Base-by-base conservation (phyloP, 2,797 vertebrate genomes). In the Bucorvus abyssinicus region DNA sequence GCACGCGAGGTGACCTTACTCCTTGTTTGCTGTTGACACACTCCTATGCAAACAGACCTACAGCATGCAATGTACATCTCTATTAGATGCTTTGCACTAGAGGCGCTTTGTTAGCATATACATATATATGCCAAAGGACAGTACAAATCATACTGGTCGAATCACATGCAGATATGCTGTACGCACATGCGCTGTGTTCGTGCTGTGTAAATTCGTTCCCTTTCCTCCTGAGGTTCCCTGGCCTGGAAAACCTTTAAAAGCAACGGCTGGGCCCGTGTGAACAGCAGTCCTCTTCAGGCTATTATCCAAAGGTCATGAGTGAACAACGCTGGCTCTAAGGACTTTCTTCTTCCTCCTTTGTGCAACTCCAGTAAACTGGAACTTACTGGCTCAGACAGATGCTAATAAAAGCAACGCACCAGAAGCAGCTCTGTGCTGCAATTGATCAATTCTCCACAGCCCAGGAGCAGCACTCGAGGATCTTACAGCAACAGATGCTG, bases 41-140 rank as follows among this genome's bases (percentile, higher is more conserved):
- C 36, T 14, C 12, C 3, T 2, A 15, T 52, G 61, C 68, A 63
- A 49, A n/a, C 1, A 56, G 56, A 30, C 26, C 55, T 42, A 9
- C 23, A 32, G 63, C 0, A n/a, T 8, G 0, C 6, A 23, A 49
- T 9, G 22, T 5, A 34, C 42, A 9, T 2, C 63, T 68, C 61
- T 34, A 3, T 8, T 3, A 7, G 42, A 20, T 8, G 40, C 27
- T 47, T 59, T 68, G 76, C 82, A n/a, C 59, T 18, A 5, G 12
- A 80, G 82, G 63, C 60, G 44, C 59, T 71, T 16, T 14, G 10
- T 24, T 29, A 69, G 74, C 69, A 38, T 15, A 49, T 15, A 22
- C 29, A 17, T 4, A 18, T 5, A 20, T 0, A 2, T 18, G 20
- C 27, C 53, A 16, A 44, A 56, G 47, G 2, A 17, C 3, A 38